phyloP scores from a whole-genome alignment of 2,113 vertebrate genomes.

The Plotosus lineatus region DNA sequence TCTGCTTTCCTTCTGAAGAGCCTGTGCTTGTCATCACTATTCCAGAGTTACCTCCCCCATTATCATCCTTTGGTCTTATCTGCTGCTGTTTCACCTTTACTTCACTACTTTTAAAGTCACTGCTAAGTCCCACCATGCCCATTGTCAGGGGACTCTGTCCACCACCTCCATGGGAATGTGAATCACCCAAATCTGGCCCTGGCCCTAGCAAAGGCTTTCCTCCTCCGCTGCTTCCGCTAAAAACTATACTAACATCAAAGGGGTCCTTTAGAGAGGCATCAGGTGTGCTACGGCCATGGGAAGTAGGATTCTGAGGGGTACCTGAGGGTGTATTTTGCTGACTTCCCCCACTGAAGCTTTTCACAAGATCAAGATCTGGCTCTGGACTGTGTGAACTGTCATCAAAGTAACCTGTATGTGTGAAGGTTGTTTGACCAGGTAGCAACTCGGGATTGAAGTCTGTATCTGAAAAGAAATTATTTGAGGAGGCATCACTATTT shows the following conservation, averaged over 20 bases:
- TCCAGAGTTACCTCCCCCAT: slow-evolving; percentile 74
- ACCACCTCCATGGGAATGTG: slow-evolving; percentile 71
- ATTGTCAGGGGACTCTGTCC: slow-evolving; percentile 89
- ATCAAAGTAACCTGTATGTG: slow-evolving; percentile 85
- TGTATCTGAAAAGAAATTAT: slow-evolving; percentile 89
- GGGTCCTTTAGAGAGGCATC: slow-evolving; percentile 75
- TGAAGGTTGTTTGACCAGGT: slow-evolving; percentile 83
- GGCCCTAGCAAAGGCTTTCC: slow-evolving; percentile 76
- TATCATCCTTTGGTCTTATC: slow-evolving; percentile 75
- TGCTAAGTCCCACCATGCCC: slow-evolving; percentile 54
- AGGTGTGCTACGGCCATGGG: slow-evolving; percentile 76
- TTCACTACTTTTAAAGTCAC: slow-evolving; percentile 77
- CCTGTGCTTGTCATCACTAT: slow-evolving; percentile 70
- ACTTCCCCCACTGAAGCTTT: slow-evolving; percentile 80
- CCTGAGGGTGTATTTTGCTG: slow-evolving; percentile 77
- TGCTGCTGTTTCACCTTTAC: slow-evolving; percentile 77
- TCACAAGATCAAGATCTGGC: slow-evolving; percentile 89
- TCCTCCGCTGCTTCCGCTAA: slow-evolving; percentile 68
- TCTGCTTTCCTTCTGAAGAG: slow-evolving; percentile 82
- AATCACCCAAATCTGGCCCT: slow-evolving; percentile 84
- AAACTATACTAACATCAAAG: slow-evolving; percentile 75
- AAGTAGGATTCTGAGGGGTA: slow-evolving; percentile 76
- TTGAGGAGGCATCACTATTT: slow-evolving; percentile 90
- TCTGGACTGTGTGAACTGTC: slow-evolving; percentile 95
- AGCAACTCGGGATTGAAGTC: slow-evolving; percentile 95